These are phyloP conservation scores for Zaprionus nigranus DNA, from an alignment of 1,140 invertebrate species.

Conservation along the genomic window DNA sequence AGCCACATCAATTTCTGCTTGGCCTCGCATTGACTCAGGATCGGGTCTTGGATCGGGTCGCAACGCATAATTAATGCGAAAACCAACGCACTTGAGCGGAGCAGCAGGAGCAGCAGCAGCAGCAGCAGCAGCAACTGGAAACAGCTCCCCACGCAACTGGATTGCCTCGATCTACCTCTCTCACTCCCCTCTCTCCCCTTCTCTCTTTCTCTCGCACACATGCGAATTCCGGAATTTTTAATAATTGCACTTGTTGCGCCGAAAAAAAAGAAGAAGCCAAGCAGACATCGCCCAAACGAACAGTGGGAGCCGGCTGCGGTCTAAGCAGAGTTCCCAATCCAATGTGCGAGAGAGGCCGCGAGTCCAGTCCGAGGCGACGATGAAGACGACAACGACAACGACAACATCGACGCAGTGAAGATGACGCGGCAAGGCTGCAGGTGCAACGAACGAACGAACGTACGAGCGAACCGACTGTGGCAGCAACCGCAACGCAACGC, in stretches of 20 bases:
- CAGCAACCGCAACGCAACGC: conserved; percentile 27
- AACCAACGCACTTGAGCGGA: conserved; percentile 76
- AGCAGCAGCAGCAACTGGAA: conserved; percentile 60
- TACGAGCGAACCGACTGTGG: background rate
- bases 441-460: conserved; percentile 61
- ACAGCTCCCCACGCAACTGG: conserved; percentile 74
- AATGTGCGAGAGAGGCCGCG: conserved; percentile 3
- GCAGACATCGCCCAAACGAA: conserved; percentile 48
- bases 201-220: conserved; percentile 3
- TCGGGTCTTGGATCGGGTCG: conserved; percentile 36
- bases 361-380: conserved; percentile 60
- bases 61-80: conserved; percentile 81
- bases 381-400: conserved; percentile 72
- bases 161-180: background rate
- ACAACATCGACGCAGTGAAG: conserved; percentile 56
- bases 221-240: conserved; percentile 77
- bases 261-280: conserved; percentile 49
- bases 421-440: conserved; percentile 80
- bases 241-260: conserved; percentile 83
- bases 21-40: conserved; percentile 40
- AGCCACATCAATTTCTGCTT: conserved; percentile 80
- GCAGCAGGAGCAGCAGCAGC: conserved; percentile 28
- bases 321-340: conserved; percentile 37
- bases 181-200: background rate
- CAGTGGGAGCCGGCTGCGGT: conserved; percentile 66